Base-by-base conservation (phyloP, 2,888 invertebrate genomes). In the Balanococcus diminutus region DNA sequence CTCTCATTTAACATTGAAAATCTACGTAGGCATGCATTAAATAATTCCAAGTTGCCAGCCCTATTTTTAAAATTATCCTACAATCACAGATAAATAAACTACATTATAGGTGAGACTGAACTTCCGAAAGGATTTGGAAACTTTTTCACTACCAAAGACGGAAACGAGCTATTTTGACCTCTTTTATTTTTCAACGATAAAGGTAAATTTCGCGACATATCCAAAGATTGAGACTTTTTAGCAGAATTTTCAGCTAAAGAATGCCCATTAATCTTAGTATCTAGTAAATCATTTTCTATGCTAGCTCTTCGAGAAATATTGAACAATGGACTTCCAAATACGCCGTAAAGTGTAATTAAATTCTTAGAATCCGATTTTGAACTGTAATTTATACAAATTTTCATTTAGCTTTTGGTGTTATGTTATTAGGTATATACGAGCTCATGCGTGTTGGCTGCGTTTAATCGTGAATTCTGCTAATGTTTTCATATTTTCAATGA, bases 231-330 rank as follows among this genome's bases (percentile, higher is more conserved):
- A 6, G 19, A 31, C 2, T 79, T 79, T 79, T 79, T 32, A 36
- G n/a, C n/a, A n/a, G 14, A 79, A 32, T 19, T n/a, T 8, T 79
- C 31, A 36, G n/a, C 19, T 79, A 79, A 79, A 36, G 19, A 36
- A 22, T 36, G 9, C 0, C 75, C 14, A 82, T 25, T 56, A 36
- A 83, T 32, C 5, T 56, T 16, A 28, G 83, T 36, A 25, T 22
- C 16, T 0, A 51, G 61, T 61, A 83, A 22, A 83, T 83, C 83
- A 83, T 83, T 56, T 61, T 82, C 51, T 51, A 82, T 46, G 81
- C 81, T 51, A 82, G 81, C 51, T 82, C 51, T 82, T 42, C 81
- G 42, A 28, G 81, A 82, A 46, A 79, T 79, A 36, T 36, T 79
- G 31, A 79, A 79, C 75, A 79, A 36, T 28, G 75, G 75, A 36